Evolutionary conservation across 2,113 vertebrate genomes (phyloP).

Genomic region (Oreochromis spilurus): DNA sequence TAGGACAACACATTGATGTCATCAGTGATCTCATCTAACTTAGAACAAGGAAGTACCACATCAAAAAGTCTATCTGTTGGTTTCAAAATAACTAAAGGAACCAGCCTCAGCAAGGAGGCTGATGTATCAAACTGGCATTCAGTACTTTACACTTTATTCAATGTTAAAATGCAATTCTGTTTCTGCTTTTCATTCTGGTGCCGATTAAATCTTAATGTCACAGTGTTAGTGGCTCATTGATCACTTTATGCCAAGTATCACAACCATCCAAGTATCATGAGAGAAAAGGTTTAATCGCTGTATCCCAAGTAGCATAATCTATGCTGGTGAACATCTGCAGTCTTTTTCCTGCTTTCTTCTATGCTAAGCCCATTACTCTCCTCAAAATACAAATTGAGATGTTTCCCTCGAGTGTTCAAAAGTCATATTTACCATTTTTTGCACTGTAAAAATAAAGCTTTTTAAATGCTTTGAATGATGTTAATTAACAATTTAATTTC

Average conservation of each 20-base stretch:
- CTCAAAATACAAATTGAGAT: not conserved
- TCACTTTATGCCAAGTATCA: not conserved
- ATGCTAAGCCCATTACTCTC: not conserved
- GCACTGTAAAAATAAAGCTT: not conserved
- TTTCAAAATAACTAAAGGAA: not conserved
- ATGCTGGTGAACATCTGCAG: not conserved
- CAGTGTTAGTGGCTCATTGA: not conserved
- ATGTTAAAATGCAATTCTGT: not conserved
- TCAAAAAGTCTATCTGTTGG: not conserved
- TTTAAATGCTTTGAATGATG: constrained; percentile 1
- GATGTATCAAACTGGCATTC: not conserved
- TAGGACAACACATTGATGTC: not conserved
- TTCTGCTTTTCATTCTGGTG: not conserved
- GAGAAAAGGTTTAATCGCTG: not conserved
- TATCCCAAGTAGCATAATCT: not conserved
- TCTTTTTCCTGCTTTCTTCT: not conserved
- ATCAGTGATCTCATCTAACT: not conserved
- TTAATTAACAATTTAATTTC: constrained; percentile 19
- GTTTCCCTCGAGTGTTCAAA: not conserved
- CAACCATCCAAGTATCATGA: not conserved
- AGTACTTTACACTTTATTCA: not conserved
- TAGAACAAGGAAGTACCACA: not conserved
- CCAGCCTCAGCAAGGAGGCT: not conserved
- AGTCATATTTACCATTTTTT: not conserved
- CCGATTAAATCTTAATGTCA: not conserved